Conservation (phyloP, 2,113 vertebrate species). For the Sorex araneus region DNA sequence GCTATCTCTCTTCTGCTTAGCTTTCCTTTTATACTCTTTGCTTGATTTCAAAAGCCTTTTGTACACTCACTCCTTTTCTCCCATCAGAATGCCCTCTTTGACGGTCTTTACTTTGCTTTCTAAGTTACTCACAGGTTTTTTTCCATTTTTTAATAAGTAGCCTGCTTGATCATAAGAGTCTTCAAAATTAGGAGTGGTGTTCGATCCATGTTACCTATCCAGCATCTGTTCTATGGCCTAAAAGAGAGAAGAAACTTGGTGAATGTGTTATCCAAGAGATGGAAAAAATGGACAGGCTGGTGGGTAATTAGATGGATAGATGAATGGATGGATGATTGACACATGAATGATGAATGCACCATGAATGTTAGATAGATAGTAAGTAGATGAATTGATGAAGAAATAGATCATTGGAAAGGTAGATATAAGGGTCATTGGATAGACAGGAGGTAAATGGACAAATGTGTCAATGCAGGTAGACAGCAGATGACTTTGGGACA, state of each 20-base stretch:
- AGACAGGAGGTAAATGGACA: not conserved
- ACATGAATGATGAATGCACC: not conserved
- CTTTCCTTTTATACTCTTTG: not conserved
- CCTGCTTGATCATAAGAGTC: not conserved
- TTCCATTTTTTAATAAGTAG: too few species aligned
- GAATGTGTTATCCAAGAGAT: not conserved
- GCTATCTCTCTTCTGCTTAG: not conserved
- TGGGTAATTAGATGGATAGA: not conserved
- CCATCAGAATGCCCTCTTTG: not conserved
- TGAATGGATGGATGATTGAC: not conserved
- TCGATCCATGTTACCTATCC: too few species aligned
- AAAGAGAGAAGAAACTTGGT: not conserved
- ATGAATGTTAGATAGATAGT: too few species aligned
- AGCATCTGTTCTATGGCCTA: not conserved
- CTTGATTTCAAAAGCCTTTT: not conserved
- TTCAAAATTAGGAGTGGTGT: not conserved
- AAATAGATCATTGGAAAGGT: too few species aligned
- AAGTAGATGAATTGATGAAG: not conserved
- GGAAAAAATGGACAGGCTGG: too few species aligned
- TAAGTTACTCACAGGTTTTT: not conserved
- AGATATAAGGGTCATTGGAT: not conserved
- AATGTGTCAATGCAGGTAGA: not conserved
- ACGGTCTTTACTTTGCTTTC: slow-evolving; percentile 12
- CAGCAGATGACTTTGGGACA: not conserved
- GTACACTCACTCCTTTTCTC: not conserved